Evolutionary conservation across 2,797 vertebrate genomes (phyloP), one percentile per base, ranked within the genome.

Genomic region (Pangasius krempfi): DNA sequence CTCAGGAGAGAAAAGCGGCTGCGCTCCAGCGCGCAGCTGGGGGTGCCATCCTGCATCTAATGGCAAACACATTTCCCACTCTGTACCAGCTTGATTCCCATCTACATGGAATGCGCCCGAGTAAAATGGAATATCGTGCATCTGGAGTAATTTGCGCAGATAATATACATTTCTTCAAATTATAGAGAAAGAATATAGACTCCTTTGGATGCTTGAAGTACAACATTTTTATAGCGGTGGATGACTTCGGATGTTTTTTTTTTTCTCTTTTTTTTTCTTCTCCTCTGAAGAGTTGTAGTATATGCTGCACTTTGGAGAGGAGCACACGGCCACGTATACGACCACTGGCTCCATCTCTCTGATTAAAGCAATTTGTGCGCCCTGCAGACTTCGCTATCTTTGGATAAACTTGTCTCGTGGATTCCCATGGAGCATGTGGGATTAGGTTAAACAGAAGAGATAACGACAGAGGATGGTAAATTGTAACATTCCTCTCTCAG

Each of bases 11-110:
- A 66, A 56, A 52, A 20, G 76, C 86, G 86, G 18, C 30, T 27
- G 8, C 60, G 47, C 76, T 87, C 76, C 76, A 80, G 86, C 76
- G 86, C 86, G 75, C 86, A 87, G 86, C 50, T 80, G 86, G 86
- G 76, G 86, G 86, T 91, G 50, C 88, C 89, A 52, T 88, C 84
- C 88, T 89, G 93, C 92, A 89, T 92, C 90, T 97, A 97, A 98
- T 97, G 95, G 96, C 95, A 97, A 97, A 97, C 97, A 98, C 95
- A 96, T 97, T 97, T 96, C 95, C 95, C 93, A 92, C 89, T 94
- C 87, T 88, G 91, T 93, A 93, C 94, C 93, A 86, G 94, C 92
- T 92, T 93, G 88, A 95, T 95, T 94, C 88, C 93, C 92, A 95
- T 95, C 90, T 90, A 84, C 90, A 90, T 91, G 95, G 96, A 96